Evolutionary conservation across 2,113 vertebrate genomes (phyloP).

Genomic region (Gallinago undulata): DNA sequence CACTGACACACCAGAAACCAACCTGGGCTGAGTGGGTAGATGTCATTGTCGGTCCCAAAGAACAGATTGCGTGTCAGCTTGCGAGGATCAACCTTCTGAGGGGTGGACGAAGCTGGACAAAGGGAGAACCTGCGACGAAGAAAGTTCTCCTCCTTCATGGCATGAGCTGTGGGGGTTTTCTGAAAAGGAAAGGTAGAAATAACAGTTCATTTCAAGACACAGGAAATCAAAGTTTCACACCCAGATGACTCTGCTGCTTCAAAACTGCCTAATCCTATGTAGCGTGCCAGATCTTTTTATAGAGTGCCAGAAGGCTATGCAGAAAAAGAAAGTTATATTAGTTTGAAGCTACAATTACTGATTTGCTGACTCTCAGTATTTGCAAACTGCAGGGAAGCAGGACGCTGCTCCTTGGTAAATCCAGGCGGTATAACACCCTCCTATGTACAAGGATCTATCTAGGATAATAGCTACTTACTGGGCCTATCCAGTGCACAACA

Average conservation of each 20-base stretch:
- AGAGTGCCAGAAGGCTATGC: not conserved
- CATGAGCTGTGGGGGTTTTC: slow-evolving; percentile 82
- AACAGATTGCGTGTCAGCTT: slow-evolving; percentile 85
- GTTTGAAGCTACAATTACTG: not conserved
- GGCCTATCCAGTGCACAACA: not conserved
- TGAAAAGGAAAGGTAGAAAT: slow-evolving; percentile 47
- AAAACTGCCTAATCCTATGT: not conserved
- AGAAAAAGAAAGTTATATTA: not conserved
- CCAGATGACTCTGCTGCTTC: not conserved
- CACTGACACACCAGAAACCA: not conserved
- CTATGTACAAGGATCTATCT: not conserved
- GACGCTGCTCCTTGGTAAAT: not conserved
- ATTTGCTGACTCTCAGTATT: not conserved
- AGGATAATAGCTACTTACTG: not conserved
- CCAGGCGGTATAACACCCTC: not conserved
- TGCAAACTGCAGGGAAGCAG: not conserved
- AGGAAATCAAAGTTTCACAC: slow-evolving; percentile 17
- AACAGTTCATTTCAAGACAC: not conserved
- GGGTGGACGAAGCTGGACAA: slow-evolving; percentile 83
- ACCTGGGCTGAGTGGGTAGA: slow-evolving; percentile 87
- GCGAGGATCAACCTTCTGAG: slow-evolving; percentile 87
- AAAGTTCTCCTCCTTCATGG: slow-evolving; percentile 96
- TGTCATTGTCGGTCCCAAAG: slow-evolving; percentile 85
- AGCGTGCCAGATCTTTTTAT: not conserved
- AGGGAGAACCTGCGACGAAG: slow-evolving; percentile 91